phyloP scores from a whole-genome alignment of 2,888 invertebrate species.

The Ophion obscuratus region DNA sequence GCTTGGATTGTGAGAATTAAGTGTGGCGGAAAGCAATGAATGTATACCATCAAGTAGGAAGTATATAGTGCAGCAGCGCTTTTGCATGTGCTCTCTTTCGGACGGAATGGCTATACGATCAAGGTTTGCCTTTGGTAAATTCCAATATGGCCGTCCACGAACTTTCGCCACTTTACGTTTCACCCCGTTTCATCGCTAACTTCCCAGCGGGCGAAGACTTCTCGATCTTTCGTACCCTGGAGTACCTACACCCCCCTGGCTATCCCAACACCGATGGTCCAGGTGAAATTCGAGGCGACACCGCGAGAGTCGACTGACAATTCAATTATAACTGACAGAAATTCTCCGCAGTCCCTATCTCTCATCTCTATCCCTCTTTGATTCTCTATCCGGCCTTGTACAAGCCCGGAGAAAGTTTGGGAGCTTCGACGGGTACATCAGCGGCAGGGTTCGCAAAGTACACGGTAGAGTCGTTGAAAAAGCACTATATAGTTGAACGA shows the following conservation, averaged over 20 bases:
- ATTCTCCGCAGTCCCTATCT: conserved; percentile 52
- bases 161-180: conserved; percentile 36
- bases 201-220: conserved; percentile 36
- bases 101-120: conserved; percentile 13
- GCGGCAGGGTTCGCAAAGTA: conserved; percentile 69
- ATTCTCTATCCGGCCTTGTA: conserved; percentile 73
- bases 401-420: conserved; percentile 76
- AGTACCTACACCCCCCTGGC: not conserved
- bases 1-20: conserved; percentile 31
- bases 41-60: not conserved
- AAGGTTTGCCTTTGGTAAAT: conserved; percentile 18
- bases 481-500: conserved; percentile 38
- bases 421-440: conserved; percentile 64
- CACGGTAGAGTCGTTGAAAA: conserved; percentile 67
- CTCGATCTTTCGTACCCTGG: conserved; percentile 32
- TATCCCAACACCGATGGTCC: conserved; percentile 55
- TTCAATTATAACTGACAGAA: conserved; percentile 81
- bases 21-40: not conserved
- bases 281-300: conserved; percentile 69
- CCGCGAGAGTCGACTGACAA: conserved; percentile 74
- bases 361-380: conserved; percentile 46
- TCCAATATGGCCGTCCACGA: conserved; percentile 43
- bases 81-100: not conserved
- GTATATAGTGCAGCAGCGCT: conserved; percentile 13
- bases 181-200: conserved; percentile 16